These are phyloP conservation scores for Pecten maximus DNA, from an alignment of 2,888 invertebrate species.

Conservation along the genomic window DNA sequence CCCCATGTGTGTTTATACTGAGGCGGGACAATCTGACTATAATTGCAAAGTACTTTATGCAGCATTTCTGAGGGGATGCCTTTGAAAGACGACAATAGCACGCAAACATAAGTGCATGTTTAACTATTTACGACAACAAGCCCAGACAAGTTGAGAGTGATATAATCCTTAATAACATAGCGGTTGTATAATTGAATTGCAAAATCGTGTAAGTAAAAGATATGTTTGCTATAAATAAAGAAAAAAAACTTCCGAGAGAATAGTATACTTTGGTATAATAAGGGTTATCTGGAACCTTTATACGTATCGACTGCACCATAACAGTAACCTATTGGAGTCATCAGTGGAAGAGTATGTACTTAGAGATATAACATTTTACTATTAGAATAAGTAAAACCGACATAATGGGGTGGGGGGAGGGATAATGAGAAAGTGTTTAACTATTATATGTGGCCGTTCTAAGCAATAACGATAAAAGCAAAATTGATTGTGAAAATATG, in stretches of 20 bases:
- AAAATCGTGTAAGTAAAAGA: not conserved
- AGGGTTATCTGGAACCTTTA: not conserved
- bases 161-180: not conserved
- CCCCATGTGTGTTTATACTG: not conserved
- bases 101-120: not conserved
- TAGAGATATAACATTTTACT: too few species aligned
- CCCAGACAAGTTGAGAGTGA: not conserved
- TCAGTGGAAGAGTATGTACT: too few species aligned
- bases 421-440: too few species aligned
- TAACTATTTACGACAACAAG: not conserved
- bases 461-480: too few species aligned
- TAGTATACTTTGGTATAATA: not conserved
- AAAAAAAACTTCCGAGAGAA: not conserved
- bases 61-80: not conserved
- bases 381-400: too few species aligned
- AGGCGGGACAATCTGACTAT: not conserved
- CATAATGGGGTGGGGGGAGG: too few species aligned
- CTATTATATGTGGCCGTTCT: too few species aligned
- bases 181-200: not conserved
- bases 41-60: not conserved
- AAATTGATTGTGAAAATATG: too few species aligned
- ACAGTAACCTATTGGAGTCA: not conserved
- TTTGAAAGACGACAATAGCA: not conserved
- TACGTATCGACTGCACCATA: not conserved
- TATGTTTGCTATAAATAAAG: not conserved